Base-by-base conservation (phyloP, 2,113 vertebrate species). In the Dasyprocta punctata region DNA sequence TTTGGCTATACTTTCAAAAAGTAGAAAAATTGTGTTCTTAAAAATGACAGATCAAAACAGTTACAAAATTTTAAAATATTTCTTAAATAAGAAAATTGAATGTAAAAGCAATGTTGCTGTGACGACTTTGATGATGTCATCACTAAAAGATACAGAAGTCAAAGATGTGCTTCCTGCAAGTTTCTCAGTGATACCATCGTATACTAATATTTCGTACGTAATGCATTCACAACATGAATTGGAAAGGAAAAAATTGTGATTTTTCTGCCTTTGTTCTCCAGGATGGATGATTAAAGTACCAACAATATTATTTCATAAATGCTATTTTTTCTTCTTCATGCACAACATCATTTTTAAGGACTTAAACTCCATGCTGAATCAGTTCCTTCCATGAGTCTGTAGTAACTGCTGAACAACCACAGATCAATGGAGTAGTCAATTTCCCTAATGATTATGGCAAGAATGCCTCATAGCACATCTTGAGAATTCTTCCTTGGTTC, bases 261-360 rank as follows among this genome's bases (percentile, higher is more conserved):
- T 96, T 67, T 86, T 95, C 33, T 92, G 24, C 28, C 67, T 94
- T 86, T 7, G 13, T 97, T 97, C 91, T 83, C 83, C 84, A 17
- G 1, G 26, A 54, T 92, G 28, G 30, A 30, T 71, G 7, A 94
- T 92, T 84, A 93, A 96, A 97, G 38, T 75, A 75, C 9, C 16
- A 71, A 47, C 69, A 30, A 33, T 11, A 88, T 0, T 96, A 89
- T 91, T 97, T 97, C 30, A 60, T 7, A 61, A 75, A 86, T 84
- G 11, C 69, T 56, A 1, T 75, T 93, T 96, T 67, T 86, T 83
- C 65, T 54, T 77, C 84, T 95, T 89, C 96, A 89, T 26, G 19
- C 5, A 60, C 26, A 60, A 3, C 44, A 41, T 94, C 82, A 86
- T 86, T 97, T 94, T 96, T 95, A 90, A 88, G 86, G 49, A 77